A percentile compares a stretch with the other conserved stretches of the same genome.
Conservation (phyloP, 2,797 vertebrate genomes). For the Esox masquinongy region DNA sequence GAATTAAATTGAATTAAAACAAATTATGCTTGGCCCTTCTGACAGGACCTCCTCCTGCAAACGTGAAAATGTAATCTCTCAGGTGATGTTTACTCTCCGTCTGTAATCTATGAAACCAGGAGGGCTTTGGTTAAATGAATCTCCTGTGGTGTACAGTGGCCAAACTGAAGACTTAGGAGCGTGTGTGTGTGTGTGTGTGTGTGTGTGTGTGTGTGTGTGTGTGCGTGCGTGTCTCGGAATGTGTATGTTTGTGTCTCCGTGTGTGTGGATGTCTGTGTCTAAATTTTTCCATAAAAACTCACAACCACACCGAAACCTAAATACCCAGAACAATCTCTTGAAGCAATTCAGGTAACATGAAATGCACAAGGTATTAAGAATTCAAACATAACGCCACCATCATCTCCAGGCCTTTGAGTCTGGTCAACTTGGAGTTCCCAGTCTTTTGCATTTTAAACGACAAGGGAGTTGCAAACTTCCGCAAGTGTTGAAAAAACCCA, state of each 20-base stretch:
- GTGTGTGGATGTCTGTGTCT: not conserved
- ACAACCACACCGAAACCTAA: not conserved
- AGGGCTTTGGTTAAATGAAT: not conserved
- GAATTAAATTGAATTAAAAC: not conserved
- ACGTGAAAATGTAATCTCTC: conserved; percentile 5
- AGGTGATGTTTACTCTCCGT: not conserved
- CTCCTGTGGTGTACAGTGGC: not conserved
- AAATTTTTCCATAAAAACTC: not conserved
- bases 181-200: conserved; percentile 3
- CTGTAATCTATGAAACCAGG: not conserved
- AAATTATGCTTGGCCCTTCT: conserved; percentile 1
- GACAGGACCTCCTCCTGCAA: not conserved
- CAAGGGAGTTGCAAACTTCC: conserved; percentile 23
- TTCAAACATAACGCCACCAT: not conserved
- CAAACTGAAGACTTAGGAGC: not conserved
- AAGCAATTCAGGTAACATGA: not conserved
- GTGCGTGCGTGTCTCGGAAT: not conserved
- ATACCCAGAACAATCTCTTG: not conserved
- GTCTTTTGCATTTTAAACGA: not conserved
- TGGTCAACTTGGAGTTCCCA: no score
- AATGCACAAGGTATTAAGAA: not conserved
- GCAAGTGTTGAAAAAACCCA: not conserved
- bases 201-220: not conserved
- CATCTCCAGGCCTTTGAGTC: not conserved
- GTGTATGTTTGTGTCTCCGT: not conserved